These are phyloP conservation scores for Fratercula arctica DNA, from an alignment of 2,797 vertebrate species.

Conservation along the genomic window DNA sequence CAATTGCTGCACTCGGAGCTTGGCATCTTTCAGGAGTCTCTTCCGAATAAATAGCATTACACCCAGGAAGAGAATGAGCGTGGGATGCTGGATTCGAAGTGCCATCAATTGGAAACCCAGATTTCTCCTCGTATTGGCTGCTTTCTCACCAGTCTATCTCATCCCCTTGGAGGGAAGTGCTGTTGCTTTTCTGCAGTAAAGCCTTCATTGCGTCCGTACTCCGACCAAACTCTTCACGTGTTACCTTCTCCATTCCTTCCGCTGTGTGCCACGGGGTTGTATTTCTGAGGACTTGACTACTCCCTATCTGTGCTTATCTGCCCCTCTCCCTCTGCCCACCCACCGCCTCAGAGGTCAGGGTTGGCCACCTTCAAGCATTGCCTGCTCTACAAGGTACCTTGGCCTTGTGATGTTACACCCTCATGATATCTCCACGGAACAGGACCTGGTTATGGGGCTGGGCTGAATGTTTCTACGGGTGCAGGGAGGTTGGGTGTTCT, in stretches of 20 bases:
- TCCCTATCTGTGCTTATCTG: neutral
- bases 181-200: slow-evolving; percentile 44
- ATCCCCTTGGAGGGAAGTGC: neutral
- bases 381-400: neutral
- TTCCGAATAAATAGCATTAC: neutral
- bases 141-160: neutral
- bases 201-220: accelerated
- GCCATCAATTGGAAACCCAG: neutral
- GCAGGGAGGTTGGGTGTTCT: neutral
- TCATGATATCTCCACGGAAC: neutral
- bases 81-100: neutral
- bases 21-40: neutral
- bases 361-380: neutral
- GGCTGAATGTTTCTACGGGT: neutral
- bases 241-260: neutral
- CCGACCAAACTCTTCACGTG: accelerated
- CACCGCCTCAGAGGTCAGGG: accelerated
- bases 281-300: neutral
- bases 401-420: accelerated
- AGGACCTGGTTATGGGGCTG: accelerated
- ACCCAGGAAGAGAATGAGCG: neutral
- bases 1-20: neutral
- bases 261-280: neutral
- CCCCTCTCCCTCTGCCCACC: neutral
- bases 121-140: neutral